A percentile compares a stretch with the other conserved stretches of the same genome.
These are phyloP conservation scores for Rallus crepitans DNA, from an alignment of 2,797 vertebrate genomes.

Conservation along the genomic window DNA sequence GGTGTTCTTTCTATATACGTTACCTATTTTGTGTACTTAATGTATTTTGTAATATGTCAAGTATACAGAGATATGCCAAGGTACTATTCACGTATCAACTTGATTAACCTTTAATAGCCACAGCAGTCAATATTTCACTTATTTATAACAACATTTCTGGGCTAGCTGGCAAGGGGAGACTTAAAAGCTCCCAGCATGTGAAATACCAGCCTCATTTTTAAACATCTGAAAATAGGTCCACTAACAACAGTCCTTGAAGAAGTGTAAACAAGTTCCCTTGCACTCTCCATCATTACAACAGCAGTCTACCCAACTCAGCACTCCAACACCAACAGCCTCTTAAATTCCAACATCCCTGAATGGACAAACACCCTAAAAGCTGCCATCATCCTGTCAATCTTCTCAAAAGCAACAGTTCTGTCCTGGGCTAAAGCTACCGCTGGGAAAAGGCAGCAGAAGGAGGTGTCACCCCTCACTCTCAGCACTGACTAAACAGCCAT, in stretches of 20 bases:
- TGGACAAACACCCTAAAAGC: background rate
- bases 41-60: background rate
- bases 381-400: background rate
- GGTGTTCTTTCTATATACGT: background rate
- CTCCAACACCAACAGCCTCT: background rate
- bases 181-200: background rate
- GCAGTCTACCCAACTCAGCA: background rate
- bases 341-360: background rate
- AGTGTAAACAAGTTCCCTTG: background rate
- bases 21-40: background rate
- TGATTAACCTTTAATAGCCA: background rate
- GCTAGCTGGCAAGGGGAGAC: background rate
- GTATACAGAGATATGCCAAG: background rate
- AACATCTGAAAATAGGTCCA: background rate
- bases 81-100: background rate
- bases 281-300: background rate
- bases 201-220: background rate
- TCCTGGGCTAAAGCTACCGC: background rate
- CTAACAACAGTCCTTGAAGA: background rate
- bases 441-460: background rate
- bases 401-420: background rate
- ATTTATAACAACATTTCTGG: background rate
- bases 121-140: background rate
- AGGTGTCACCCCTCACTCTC: background rate
- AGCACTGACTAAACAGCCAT: background rate